A percentile compares a stretch with the other conserved stretches of the same genome.
phyloP scores from a whole-genome alignment of 2,888 invertebrate species.

The Parascotia fuliginaria region DNA sequence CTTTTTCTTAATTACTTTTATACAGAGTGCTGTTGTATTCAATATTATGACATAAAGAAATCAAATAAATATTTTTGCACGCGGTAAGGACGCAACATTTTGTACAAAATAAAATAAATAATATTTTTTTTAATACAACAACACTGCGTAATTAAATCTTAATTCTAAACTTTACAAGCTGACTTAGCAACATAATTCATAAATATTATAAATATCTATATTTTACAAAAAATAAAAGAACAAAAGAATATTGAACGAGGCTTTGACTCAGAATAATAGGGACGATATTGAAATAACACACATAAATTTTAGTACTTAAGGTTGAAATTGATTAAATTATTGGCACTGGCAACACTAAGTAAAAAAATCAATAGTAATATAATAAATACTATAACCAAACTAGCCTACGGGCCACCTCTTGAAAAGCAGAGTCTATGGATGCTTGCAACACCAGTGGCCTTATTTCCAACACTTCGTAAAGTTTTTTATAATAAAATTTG shows the following conservation, averaged over 20 bases:
- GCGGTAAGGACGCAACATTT: background rate
- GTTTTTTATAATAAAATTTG: too few species aligned
- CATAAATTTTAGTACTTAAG: too few species aligned
- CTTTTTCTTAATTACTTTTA: slow-evolving; percentile 7
- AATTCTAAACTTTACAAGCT: slow-evolving; percentile 44
- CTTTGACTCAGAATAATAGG: slow-evolving; percentile 7
- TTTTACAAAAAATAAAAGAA: slow-evolving; percentile 31
- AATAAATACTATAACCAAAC: too few species aligned
- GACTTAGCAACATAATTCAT: slow-evolving; percentile 41
- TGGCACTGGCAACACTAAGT: too few species aligned
- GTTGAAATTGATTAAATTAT: too few species aligned
- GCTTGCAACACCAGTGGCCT: too few species aligned
- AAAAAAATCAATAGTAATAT: too few species aligned
- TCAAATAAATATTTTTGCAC: background rate
- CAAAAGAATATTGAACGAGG: slow-evolving; percentile 26
- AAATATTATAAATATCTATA: slow-evolving; percentile 35
- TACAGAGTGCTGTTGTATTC: background rate
- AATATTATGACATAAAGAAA: background rate
- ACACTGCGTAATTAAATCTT: slow-evolving; percentile 17
- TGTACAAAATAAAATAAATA: background rate
- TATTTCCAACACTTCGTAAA: too few species aligned
- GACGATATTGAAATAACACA: slow-evolving; percentile 7
- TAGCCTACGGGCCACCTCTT: too few species aligned
- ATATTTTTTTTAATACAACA: background rate
- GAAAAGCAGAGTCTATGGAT: too few species aligned